Evolutionary conservation across 2,797 vertebrate species (phyloP).

Genomic region (Pantherophis alleghaniensis): DNA sequence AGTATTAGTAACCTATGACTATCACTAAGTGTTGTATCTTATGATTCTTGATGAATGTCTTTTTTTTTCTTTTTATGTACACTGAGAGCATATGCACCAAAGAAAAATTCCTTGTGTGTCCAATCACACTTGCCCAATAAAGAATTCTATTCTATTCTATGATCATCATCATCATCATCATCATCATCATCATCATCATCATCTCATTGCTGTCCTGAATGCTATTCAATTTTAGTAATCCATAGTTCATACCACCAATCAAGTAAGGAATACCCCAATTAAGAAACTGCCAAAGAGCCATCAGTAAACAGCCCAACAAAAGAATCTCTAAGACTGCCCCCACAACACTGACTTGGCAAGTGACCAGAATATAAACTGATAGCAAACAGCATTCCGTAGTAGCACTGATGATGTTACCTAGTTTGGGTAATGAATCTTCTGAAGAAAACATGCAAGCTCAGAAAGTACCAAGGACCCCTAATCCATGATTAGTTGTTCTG

Average conservation of each 20-base stretch:
- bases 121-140: too few relatives aligned
- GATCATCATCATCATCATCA: not conserved
- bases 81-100: too few relatives aligned
- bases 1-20: too few relatives aligned
- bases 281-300: not conserved
- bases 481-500: not conserved
- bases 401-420: not conserved
- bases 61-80: too few relatives aligned
- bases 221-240: not conserved
- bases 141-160: not conserved
- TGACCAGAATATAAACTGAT: not conserved
- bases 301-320: not conserved
- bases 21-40: too few relatives aligned
- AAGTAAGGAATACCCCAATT: not conserved
- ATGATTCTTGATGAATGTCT: too few relatives aligned
- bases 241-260: not conserved
- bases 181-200: too few relatives aligned
- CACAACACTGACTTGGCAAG: not conserved
- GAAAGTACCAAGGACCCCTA: not conserved
- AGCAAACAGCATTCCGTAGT: not conserved
- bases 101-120: too few relatives aligned
- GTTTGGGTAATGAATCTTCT: not conserved
- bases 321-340: not conserved
- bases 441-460: not conserved
- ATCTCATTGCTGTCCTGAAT: not conserved